Conservation (phyloP, 2,888 invertebrate species). For the Drosophila hamatofila region DNA sequence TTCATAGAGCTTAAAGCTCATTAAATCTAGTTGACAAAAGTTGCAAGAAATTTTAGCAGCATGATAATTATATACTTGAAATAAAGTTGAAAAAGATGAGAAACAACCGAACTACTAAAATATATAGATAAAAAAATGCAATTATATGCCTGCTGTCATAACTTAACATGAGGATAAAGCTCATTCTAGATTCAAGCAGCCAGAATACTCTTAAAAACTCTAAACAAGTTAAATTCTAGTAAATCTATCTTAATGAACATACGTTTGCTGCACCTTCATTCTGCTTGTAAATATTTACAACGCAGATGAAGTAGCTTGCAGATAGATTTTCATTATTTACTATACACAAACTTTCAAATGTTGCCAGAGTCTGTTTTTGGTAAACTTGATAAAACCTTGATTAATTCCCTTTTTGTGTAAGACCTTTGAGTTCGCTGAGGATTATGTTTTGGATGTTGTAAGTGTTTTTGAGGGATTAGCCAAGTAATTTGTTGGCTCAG, state of each 20-base stretch:
- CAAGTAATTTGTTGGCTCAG: slow-evolving; percentile 38
- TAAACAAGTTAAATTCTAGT: neutral
- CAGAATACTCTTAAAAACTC: neutral
- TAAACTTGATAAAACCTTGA: slow-evolving; percentile 6
- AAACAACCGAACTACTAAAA: too few relatives aligned
- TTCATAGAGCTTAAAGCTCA: neutral
- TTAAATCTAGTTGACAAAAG: neutral
- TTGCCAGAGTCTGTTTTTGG: neutral
- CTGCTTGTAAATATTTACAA: neutral
- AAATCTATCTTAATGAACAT: neutral
- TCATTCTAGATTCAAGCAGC: too few relatives aligned
- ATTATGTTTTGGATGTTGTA: slow-evolving; percentile 42
- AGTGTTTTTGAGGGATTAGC: slow-evolving; percentile 41
- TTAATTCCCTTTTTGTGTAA: slow-evolving; percentile 4
- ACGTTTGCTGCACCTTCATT: neutral
- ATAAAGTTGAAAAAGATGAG: too few relatives aligned
- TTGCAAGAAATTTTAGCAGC: neutral
- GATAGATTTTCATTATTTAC: neutral
- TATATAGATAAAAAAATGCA: neutral
- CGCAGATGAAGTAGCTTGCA: neutral
- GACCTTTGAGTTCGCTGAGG: slow-evolving; percentile 12
- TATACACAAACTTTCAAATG: neutral
- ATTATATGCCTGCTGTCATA: neutral
- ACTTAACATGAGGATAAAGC: neutral
- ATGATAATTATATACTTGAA: too few relatives aligned